Base-by-base conservation (phyloP, 2,113 vertebrate genomes). In the Bos javanicus region DNA sequence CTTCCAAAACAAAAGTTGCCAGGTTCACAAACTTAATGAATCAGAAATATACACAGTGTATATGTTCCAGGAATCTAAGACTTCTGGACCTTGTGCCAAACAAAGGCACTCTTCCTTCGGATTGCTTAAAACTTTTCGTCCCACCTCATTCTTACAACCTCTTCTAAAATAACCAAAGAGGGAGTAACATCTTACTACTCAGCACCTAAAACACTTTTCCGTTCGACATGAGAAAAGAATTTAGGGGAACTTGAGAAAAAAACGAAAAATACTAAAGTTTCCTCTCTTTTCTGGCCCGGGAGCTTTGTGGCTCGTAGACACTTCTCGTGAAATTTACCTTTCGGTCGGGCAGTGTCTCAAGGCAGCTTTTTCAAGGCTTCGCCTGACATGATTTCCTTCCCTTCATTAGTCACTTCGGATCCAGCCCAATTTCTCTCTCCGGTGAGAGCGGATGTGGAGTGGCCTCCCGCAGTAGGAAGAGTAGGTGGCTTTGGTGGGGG, bases 401-500 rank as follows among this genome's bases (percentile, higher is more conserved):
- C 85, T 59, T n/a, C 97, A 3, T 52, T 8, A 50, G 95, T 82
- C 97, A 71, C 97, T 62, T 4, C 0, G 91, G 89, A 48, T 50
- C 78, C 93, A 6, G 80, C 80, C 78, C 78, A 91, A 33, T n/a
- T 36, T 93, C 92, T 90, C 85, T 26, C 62, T 21, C 14, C 28
- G 89, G 92, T 25, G 74, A 39, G 95, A 86, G 94, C 96, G 97
- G 98, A 97, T 96, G 98, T 96, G 91, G 62, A 54, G 96, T 14
- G 92, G 97, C 97, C 97, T 81, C 96, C 88, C 64, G 86, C 95
- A 17, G 87, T 1, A 36, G 59, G 50, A 30, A 19, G 95, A 64
- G 94, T 10, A 21, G 84, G 87, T 21, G 16, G 97, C 94, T 30
- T 7, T 1, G 64, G 71, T n/a, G 94, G 94, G 96, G 97, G 95